Conservation (phyloP, 2,797 vertebrate genomes). For the Kryptolebias ocellatus region DNA sequence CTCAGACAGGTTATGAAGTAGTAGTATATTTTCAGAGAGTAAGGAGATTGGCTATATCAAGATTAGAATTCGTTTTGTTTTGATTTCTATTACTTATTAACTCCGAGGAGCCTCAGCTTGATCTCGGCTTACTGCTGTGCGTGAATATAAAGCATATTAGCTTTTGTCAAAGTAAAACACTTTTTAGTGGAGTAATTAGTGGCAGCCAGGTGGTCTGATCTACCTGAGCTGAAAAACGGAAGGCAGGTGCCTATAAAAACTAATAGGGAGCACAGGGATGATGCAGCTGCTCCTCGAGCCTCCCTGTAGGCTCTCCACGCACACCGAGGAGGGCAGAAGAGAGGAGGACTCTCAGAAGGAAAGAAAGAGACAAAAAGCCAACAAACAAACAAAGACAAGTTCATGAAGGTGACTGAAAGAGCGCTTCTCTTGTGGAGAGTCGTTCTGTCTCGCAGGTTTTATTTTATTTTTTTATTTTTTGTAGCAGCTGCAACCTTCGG, state of each 20-base stretch:
- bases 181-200: conserved; percentile 28
- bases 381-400: conserved; percentile 17
- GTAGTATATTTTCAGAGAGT: conserved; percentile 13
- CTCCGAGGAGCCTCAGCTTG: conserved; percentile 13
- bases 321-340: conserved; percentile 40
- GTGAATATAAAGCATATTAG: conserved; percentile 18
- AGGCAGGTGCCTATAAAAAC: conserved; percentile 47
- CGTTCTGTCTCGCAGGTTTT: conserved; percentile 23
- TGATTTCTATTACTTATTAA: conserved; percentile 1
- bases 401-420: conserved; percentile 19
- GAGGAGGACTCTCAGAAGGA: conserved; percentile 35
- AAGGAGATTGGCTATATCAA: conserved; percentile 4
- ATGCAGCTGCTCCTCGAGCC: conserved; percentile 47
- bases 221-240: conserved; percentile 50
- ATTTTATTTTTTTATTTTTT: conserved; percentile 27
- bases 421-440: conserved; percentile 10
- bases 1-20: background rate
- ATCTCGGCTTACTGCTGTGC: conserved; percentile 7
- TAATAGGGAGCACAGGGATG: conserved; percentile 65
- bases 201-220: conserved; percentile 35
- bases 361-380: conserved; percentile 15
- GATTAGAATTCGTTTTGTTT: conserved; percentile 21
- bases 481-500: conserved; percentile 23
- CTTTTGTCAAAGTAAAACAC: conserved; percentile 26
- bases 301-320: conserved; percentile 46